phyloP scores from a whole-genome alignment of 2,888 invertebrate species.

The Napeogenes sylphis region DNA sequence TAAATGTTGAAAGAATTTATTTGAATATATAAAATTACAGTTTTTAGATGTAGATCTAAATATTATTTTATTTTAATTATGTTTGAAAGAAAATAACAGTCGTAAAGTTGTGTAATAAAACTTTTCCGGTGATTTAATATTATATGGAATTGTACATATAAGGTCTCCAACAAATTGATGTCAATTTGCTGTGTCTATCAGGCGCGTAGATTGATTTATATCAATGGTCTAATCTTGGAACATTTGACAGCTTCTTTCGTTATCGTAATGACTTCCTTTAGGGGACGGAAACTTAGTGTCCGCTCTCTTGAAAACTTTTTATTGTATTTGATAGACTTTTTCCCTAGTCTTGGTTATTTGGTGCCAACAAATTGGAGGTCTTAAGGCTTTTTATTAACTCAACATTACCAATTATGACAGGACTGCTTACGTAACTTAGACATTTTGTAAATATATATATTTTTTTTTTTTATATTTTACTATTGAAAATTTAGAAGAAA shows the following conservation, averaged over 20 bases:
- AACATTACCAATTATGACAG: background rate
- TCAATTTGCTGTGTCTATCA: conserved; percentile 15
- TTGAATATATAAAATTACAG: no score
- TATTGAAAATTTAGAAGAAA: no score
- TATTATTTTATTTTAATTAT: no score
- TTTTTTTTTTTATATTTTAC: no score
- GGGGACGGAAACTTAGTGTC: conserved; percentile 17
- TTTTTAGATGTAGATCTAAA: no score
- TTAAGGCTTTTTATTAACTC: background rate
- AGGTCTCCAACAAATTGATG: conserved; percentile 14
- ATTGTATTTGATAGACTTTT: conserved; percentile 9
- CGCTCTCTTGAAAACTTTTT: conserved; percentile 6
- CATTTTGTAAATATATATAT: no score
- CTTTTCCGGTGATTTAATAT: conserved; percentile 1
- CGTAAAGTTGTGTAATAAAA: background rate
- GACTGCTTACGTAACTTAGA: no score
- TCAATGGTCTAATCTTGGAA: conserved; percentile 22
- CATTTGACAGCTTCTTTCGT: conserved; percentile 22
- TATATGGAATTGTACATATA: background rate
- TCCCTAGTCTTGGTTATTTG: background rate
- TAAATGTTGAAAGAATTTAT: no score
- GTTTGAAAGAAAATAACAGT: no score
- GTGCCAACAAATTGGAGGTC: background rate
- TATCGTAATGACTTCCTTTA: conserved; percentile 20
- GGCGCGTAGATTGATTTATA: conserved; percentile 24